A percentile compares a stretch with the other conserved stretches of the same genome.
Conservation (phyloP, 1,140 invertebrate genomes). For the Mamestra configurata region DNA sequence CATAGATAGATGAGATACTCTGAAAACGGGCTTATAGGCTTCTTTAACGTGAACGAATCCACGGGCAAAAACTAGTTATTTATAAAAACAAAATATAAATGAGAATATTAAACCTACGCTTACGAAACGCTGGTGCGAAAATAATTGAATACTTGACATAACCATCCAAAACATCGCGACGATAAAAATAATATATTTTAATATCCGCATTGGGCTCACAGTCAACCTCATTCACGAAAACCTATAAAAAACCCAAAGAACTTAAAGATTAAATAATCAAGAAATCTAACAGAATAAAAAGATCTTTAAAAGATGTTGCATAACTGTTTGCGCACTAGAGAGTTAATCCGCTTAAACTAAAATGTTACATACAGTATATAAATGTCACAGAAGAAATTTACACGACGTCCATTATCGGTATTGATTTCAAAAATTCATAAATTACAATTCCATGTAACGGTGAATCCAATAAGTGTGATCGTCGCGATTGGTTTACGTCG, state of each 20-base stretch:
- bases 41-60: too few species aligned
- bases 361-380: constrained; percentile 31
- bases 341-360: constrained; percentile 7
- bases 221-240: too few species aligned
- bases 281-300: constrained; percentile 16
- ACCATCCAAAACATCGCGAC: constrained; percentile 17
- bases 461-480: constrained; percentile 51
- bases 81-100: too few species aligned
- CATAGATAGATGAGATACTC: too few species aligned
- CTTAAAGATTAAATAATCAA: constrained; percentile 27
- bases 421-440: constrained; percentile 53
- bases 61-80: too few species aligned
- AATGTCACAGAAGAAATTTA: constrained; percentile 43
- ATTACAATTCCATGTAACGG: constrained; percentile 48
- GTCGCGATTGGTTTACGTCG: constrained; percentile 26
- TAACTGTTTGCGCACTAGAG: constrained; percentile 1
- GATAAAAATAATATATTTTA: constrained; percentile 17
- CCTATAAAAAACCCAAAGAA: background rate
- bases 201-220: constrained; percentile 3
- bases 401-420: constrained; percentile 27
- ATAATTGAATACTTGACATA: background rate
- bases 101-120: constrained; percentile 17
- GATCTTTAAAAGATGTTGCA: background rate
- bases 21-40: too few species aligned
- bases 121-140: background rate